Percentiles rank a stretch among this genome's conserved stretches.
Conservation (phyloP, 2,113 vertebrate species). For the Phylloscopus whistleri region DNA sequence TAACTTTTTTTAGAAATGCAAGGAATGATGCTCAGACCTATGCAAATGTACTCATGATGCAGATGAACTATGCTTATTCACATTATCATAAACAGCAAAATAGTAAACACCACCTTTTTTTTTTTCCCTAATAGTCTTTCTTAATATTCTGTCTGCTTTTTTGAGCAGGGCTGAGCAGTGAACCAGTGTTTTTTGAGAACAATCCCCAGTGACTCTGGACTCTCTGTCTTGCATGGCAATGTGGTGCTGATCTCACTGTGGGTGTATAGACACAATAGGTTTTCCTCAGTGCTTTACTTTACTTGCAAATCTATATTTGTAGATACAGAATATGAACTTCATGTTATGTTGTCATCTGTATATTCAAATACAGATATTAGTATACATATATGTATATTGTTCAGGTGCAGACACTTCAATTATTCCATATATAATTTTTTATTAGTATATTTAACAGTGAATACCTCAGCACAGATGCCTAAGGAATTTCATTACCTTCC, state of each 20-base stretch:
- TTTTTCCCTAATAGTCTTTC: neutral
- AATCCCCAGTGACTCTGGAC: neutral
- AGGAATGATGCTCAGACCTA: neutral
- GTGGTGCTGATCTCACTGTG: neutral
- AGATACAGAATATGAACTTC: neutral
- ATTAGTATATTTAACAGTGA: neutral
- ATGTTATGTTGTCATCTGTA: neutral
- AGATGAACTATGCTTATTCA: neutral
- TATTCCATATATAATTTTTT: neutral
- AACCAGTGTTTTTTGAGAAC: neutral
- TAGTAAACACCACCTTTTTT: neutral
- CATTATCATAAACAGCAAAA: neutral
- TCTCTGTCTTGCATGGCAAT: neutral
- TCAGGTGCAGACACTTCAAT: neutral
- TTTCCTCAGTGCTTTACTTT: neutral
- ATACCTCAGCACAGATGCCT: neutral
- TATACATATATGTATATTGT: neutral
- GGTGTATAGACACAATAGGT: neutral
- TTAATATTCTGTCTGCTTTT: neutral
- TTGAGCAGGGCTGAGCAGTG: neutral
- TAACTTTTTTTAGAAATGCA: neutral
- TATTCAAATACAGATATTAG: neutral
- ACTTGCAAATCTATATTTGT: too few relatives aligned
- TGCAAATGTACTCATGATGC: neutral
- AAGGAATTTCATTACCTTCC: neutral